phyloP scores from a whole-genome alignment of 2,888 invertebrate species.

The Chaitophorus viminalis region DNA sequence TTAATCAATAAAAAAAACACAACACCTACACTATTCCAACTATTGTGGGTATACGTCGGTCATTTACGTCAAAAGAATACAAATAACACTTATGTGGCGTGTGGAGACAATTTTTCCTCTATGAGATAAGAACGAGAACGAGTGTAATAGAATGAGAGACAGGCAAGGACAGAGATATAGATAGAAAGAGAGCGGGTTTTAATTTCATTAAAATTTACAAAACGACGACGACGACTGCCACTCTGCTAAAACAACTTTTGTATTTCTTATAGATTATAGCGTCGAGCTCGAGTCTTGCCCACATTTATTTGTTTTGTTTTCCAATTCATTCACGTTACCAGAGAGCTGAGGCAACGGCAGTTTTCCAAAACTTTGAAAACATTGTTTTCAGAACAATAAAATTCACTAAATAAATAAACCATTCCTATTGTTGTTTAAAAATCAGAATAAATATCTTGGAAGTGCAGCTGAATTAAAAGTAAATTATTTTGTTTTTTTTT shows the following conservation, averaged over 20 bases:
- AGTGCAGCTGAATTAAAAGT: not conserved
- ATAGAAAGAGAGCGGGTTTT: not conserved
- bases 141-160: too few relatives aligned
- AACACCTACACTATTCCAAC: not conserved
- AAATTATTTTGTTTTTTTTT: not conserved
- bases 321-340: conserved; percentile 12
- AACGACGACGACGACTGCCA: not conserved
- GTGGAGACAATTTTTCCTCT: conserved; percentile 11
- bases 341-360: not conserved
- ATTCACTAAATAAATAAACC: conserved; percentile 23
- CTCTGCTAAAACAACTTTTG: conserved; percentile 32
- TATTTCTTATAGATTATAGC: conserved; percentile 8
- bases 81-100: conserved; percentile 14
- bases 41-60: not conserved
- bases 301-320: conserved; percentile 19
- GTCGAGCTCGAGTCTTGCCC: not conserved
- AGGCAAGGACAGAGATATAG: not conserved
- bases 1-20: too few relatives aligned
- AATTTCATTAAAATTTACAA: conserved; percentile 42
- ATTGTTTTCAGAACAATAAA: conserved; percentile 27
- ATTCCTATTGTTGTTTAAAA: not conserved
- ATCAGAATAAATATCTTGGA: not conserved
- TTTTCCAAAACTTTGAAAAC: conserved; percentile 14
- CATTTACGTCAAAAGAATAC: not conserved
- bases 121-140: not conserved